Percentiles rank a stretch among this genome's conserved stretches.
Conservation (phyloP, 2,113 vertebrate genomes). For the Rhea americana region DNA sequence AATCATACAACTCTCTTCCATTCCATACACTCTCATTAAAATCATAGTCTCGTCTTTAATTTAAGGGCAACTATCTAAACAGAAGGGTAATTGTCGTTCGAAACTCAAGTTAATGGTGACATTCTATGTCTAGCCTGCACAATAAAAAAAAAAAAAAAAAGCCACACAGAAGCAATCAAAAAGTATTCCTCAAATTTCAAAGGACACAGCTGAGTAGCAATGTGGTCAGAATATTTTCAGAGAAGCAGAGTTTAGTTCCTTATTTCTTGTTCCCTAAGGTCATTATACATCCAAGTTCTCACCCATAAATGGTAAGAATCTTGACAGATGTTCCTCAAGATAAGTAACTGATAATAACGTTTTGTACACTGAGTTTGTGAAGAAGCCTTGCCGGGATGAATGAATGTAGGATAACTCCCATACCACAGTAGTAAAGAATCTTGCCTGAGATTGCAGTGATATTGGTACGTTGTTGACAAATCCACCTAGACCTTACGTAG, state of each 20-base stretch:
- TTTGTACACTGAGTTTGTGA: not conserved
- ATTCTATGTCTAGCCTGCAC: not conserved
- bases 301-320: not conserved
- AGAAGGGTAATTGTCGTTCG: not conserved
- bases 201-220: not conserved
- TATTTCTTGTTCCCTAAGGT: not conserved
- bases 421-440: not conserved
- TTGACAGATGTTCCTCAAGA: not conserved
- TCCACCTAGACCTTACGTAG: not conserved
- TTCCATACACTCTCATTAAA: not conserved
- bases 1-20: not conserved
- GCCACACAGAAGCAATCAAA: not conserved
- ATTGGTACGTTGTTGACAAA: conserved; percentile 27
- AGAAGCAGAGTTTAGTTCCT: not conserved
- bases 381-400: not conserved
- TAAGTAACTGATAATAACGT: conserved; percentile 19
- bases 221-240: not conserved
- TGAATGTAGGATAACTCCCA: not conserved
- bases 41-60: not conserved
- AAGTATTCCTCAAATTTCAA: conserved; percentile 1
- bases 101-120: not conserved
- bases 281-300: not conserved
- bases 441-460: not conserved
- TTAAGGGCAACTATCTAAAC: not conserved
- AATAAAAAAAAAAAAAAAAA: not conserved